These are phyloP conservation scores for Sorex araneus DNA, from an alignment of 2,113 vertebrate genomes.

Conservation along the genomic window DNA sequence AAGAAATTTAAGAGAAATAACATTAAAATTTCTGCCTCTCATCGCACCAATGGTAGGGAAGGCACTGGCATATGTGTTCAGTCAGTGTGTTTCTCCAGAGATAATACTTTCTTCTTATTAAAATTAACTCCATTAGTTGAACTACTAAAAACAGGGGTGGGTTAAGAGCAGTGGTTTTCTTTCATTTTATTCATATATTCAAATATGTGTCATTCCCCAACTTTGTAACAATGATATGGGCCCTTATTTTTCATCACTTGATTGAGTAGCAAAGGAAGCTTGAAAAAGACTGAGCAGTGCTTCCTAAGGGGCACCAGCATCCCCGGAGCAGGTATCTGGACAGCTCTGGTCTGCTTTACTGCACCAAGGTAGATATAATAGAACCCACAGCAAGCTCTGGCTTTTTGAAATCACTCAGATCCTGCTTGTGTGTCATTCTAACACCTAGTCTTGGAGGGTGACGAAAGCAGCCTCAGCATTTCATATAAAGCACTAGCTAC, in stretches of 20 bases:
- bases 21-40: background rate
- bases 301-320: background rate
- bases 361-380: background rate
- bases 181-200: background rate
- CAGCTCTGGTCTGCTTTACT: background rate
- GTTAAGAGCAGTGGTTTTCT: background rate
- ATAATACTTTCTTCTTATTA: background rate
- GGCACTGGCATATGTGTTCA: background rate
- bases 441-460: background rate
- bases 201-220: background rate
- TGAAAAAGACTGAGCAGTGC: background rate
- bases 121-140: slow-evolving; percentile 45
- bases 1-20: background rate
- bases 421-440: background rate
- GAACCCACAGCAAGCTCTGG: background rate
- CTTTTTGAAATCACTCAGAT: background rate
- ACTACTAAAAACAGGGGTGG: background rate
- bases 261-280: background rate
- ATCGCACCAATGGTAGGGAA: background rate
- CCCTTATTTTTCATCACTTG: background rate
- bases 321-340: background rate
- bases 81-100: background rate
- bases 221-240: background rate
- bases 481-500: background rate
- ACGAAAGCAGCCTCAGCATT: background rate